phyloP scores from a whole-genome alignment of 1,140 invertebrate species.

The Melitaea cinxia region DNA sequence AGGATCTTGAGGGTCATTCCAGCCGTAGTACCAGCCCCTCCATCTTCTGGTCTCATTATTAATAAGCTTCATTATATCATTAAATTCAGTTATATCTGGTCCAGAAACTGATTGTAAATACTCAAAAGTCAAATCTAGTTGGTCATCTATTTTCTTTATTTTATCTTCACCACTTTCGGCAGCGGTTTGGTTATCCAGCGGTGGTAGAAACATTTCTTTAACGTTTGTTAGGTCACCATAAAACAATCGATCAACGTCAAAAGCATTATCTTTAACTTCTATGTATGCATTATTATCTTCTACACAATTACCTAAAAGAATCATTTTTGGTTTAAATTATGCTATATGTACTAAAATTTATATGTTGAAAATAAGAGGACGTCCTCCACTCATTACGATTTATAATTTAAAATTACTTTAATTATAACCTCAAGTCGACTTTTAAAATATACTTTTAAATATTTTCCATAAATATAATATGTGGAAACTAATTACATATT shows the following conservation, averaged over 20 bases:
- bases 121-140: not conserved
- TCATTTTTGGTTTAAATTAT: not conserved
- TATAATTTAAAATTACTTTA: too few relatives aligned
- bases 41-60: slow-evolving; percentile 38
- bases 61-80: slow-evolving; percentile 35
- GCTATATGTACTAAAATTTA: too few relatives aligned
- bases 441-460: too few relatives aligned
- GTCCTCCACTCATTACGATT: too few relatives aligned
- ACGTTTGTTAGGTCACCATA: slow-evolving; percentile 38
- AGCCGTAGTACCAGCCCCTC: slow-evolving; percentile 14
- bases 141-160: not conserved
- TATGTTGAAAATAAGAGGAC: too few relatives aligned
- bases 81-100: slow-evolving; percentile 40
- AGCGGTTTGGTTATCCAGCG: slow-evolving; percentile 8
- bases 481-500: too few relatives aligned
- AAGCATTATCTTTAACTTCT: slow-evolving; percentile 26
- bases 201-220: slow-evolving; percentile 35
- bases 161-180: slow-evolving; percentile 16
- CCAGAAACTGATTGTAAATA: slow-evolving; percentile 1
- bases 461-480: too few relatives aligned
- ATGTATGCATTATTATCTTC: not conserved
- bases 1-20: slow-evolving; percentile 31
- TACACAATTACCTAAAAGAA: slow-evolving; percentile 3
- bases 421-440: too few relatives aligned
- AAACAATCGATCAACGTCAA: slow-evolving; percentile 27